Conservation (phyloP, 2,113 vertebrate species). For the Neolamprologus tretocephalus region DNA sequence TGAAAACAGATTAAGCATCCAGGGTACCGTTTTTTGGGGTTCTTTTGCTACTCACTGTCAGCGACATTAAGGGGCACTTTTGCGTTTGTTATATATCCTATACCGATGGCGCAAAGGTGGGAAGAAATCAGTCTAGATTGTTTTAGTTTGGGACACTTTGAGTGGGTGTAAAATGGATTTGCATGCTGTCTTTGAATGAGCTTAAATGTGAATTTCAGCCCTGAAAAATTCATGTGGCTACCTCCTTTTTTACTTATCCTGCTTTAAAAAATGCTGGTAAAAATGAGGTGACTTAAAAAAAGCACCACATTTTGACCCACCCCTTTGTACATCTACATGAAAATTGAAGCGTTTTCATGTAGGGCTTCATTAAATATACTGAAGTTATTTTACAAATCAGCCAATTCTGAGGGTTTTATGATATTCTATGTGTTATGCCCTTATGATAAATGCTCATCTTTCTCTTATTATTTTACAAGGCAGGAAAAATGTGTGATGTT, state of each 20-base stretch:
- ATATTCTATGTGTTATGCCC: not conserved
- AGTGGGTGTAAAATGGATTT: not conserved
- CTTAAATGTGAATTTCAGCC: not conserved
- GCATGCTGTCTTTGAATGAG: not conserved
- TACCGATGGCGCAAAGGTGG: not conserved
- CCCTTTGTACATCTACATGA: not conserved
- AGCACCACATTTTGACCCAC: not conserved
- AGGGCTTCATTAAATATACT: not conserved
- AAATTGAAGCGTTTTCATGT: not conserved
- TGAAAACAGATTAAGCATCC: not conserved
- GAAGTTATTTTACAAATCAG: not conserved
- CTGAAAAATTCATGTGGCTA: not conserved
- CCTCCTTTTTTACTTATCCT: not conserved
- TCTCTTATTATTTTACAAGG: not conserved
- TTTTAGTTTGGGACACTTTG: not conserved
- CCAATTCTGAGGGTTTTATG: not conserved
- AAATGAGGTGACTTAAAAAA: not conserved
- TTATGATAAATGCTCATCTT: not conserved
- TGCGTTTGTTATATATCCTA: not conserved
- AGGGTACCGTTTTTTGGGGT: fast-evolving
- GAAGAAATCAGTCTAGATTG: not conserved
- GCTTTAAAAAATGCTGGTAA: not conserved
- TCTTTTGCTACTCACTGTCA: not conserved
- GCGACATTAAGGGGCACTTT: not conserved
- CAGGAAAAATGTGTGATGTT: not conserved